phyloP scores from a whole-genome alignment of 2,888 invertebrate species.

The Caenorhabditis sp. region DNA sequence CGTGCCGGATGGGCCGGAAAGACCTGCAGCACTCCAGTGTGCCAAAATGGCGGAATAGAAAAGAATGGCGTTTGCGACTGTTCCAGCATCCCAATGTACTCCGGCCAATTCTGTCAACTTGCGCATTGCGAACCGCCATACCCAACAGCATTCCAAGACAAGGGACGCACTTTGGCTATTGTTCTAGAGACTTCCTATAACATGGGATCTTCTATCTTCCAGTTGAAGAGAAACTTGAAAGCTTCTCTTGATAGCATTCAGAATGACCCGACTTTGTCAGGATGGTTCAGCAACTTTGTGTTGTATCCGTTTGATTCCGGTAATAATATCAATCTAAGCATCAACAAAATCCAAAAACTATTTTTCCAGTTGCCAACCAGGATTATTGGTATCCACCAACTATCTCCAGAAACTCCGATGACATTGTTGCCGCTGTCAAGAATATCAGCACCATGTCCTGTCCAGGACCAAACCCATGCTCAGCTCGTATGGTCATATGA shows the following conservation, averaged over 20 bases:
- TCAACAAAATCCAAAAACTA: not conserved
- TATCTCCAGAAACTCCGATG: constrained; percentile 63
- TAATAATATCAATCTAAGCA: constrained; percentile 33
- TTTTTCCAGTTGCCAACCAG: constrained; percentile 72
- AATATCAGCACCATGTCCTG: constrained; percentile 65
- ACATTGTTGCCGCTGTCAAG: constrained; percentile 70
- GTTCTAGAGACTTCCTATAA: constrained; percentile 74
- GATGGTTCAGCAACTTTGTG: constrained; percentile 76
- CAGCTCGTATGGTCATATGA: constrained; percentile 48
- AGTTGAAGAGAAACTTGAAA: constrained; percentile 68
- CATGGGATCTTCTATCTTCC: constrained; percentile 70
- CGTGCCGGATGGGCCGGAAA: constrained; percentile 68
- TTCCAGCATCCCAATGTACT: constrained; percentile 67
- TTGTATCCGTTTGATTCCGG: constrained; percentile 78
- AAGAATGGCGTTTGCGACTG: constrained; percentile 61
- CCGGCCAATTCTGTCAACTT: constrained; percentile 74
- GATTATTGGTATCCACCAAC: constrained; percentile 67
- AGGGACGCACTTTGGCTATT: constrained; percentile 73
- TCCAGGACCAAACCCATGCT: constrained; percentile 64
- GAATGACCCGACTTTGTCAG: constrained; percentile 65
- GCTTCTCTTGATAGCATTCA: constrained; percentile 64
- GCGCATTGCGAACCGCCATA: constrained; percentile 74
- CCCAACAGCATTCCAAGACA: constrained; percentile 71
- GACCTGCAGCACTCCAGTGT: constrained; percentile 71
- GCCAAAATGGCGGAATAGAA: constrained; percentile 74